Conservation (phyloP, 2,113 vertebrate genomes). For the Centropus unirufus region DNA sequence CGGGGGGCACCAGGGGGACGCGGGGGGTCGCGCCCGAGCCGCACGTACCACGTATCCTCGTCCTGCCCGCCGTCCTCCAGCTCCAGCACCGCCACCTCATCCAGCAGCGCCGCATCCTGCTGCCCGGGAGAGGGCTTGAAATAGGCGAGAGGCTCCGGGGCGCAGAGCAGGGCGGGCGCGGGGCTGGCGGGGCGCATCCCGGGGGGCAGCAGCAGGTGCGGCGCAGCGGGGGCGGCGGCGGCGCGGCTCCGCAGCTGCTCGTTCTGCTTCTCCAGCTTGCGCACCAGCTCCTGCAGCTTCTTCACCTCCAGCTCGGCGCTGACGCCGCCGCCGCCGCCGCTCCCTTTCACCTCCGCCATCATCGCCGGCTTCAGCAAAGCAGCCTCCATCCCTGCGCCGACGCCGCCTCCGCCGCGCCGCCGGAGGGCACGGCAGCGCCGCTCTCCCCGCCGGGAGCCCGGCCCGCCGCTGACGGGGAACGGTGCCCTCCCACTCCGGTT, state of each 20-base stretch:
- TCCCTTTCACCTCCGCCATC: constrained; percentile 83
- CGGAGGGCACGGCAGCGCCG: not conserved
- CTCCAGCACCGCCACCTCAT: constrained; percentile 91
- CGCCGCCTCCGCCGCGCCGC: not conserved
- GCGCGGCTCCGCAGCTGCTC: constrained; percentile 89
- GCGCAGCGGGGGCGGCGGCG: constrained; percentile 76
- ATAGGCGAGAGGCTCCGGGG: constrained; percentile 82
- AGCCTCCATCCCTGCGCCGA: constrained; percentile 69
- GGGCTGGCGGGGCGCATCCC: constrained; percentile 57
- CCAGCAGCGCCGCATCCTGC: constrained; percentile 77
- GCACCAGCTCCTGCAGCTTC: constrained; percentile 94
- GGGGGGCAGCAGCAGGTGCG: constrained; percentile 37
- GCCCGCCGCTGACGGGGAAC: not conserved
- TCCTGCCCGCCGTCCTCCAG: constrained; percentile 77
- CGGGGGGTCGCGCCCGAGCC: not conserved
- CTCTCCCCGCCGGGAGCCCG: not conserved
- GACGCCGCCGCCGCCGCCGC: constrained; percentile 74
- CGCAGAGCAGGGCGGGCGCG: constrained; percentile 71
- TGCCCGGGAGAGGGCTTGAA: constrained; percentile 75
- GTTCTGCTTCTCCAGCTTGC: constrained; percentile 92
- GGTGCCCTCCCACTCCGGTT: constrained; percentile 73
- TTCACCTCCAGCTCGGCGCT: constrained; percentile 94
- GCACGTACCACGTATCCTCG: constrained; percentile 88
- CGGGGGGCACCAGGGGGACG: no score
- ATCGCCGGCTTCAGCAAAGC: constrained; percentile 75